Conservation (phyloP, 1,140 invertebrate species). For the Cyclina sinensis region DNA sequence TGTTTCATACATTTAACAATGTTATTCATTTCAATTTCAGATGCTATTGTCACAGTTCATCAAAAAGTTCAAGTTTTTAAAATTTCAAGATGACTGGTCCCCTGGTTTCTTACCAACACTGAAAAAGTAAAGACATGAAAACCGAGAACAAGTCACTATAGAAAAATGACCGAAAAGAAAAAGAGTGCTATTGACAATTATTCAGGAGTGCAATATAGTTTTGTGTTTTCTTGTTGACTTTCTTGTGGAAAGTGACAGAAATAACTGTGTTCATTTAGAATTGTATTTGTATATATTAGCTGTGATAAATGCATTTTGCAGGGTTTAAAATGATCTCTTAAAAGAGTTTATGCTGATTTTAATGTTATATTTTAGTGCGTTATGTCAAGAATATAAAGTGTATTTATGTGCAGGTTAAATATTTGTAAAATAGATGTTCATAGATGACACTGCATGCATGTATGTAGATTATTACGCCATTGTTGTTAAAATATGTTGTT, state of each 20-base stretch:
- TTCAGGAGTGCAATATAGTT: neutral
- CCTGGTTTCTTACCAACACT: neutral
- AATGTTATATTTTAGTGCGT: too few species aligned
- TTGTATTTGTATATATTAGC: neutral
- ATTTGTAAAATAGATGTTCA: neutral
- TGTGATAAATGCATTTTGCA: neutral
- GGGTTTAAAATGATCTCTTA: neutral
- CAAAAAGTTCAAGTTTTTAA: neutral
- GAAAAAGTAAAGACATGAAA: too few species aligned
- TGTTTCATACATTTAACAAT: too few species aligned
- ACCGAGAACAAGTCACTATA: neutral
- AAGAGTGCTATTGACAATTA: neutral
- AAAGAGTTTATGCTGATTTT: too few species aligned
- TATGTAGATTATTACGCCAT: constrained; percentile 33
- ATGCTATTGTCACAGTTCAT: neutral
- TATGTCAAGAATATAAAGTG: too few species aligned
- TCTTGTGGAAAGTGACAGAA: neutral
- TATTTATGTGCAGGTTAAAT: neutral
- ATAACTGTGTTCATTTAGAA: neutral
- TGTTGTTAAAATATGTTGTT: constrained; percentile 19
- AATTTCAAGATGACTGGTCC: neutral
- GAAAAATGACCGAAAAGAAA: neutral
- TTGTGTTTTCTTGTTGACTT: neutral
- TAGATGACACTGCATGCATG: neutral
- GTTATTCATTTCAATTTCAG: too few species aligned